Evolutionary conservation across 1,140 invertebrate genomes (phyloP).

Genomic region (Triops longicaudatus): DNA sequence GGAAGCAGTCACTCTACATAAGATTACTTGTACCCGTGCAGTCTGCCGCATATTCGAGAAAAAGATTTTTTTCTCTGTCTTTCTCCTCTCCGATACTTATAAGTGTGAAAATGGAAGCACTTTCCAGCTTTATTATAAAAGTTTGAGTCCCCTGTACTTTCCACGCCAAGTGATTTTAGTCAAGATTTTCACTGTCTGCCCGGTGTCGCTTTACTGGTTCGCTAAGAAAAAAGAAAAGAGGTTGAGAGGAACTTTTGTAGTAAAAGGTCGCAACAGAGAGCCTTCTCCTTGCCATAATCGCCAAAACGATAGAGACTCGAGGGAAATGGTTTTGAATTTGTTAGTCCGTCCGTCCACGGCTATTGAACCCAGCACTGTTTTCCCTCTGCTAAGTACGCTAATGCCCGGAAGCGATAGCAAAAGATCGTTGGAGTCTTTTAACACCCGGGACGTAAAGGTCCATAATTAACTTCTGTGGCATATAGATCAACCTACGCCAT

Average conservation of each 20-base stretch:
- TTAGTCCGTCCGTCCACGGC: too few relatives aligned
- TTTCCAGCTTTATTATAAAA: background rate
- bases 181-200: background rate
- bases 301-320: too few relatives aligned
- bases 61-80: too few relatives aligned
- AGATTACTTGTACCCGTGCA: too few relatives aligned
- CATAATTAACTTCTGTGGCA: constrained; percentile 33
- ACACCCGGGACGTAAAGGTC: background rate
- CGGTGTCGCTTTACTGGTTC: background rate
- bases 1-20: background rate
- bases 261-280: too few relatives aligned
- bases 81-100: too few relatives aligned
- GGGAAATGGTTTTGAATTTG: too few relatives aligned
- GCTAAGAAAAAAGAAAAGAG: background rate
- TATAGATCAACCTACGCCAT: constrained; percentile 77
- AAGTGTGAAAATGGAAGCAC: background rate
- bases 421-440: background rate
- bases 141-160: background rate
- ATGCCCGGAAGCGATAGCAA: background rate
- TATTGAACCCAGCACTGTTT: too few relatives aligned
- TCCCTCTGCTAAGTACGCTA: background rate
- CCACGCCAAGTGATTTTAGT: background rate
- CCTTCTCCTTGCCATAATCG: too few relatives aligned
- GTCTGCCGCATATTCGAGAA: too few relatives aligned
- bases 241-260: background rate